phyloP scores from a whole-genome alignment of 2,797 vertebrate species.

The Pitangus sulphuratus region DNA sequence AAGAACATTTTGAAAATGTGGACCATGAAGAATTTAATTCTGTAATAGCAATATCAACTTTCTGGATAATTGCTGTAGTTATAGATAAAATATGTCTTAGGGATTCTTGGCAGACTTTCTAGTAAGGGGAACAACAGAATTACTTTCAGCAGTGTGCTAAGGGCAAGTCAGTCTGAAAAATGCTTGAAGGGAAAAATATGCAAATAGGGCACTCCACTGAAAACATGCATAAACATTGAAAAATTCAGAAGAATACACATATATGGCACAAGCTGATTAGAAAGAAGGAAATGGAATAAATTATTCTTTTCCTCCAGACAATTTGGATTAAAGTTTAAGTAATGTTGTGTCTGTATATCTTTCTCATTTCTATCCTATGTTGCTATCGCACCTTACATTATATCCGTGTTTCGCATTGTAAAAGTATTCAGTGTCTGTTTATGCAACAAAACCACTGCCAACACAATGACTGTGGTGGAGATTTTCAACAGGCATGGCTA shows the following conservation, averaged over 20 bases:
- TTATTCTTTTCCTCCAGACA: background rate
- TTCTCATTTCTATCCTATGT: background rate
- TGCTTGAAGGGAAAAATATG: background rate
- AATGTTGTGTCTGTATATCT: background rate
- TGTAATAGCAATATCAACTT: background rate
- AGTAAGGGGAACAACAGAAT: background rate
- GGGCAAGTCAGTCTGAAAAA: background rate
- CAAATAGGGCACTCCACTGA: background rate
- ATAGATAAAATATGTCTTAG: background rate
- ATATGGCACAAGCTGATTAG: background rate
- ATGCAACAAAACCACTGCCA: background rate
- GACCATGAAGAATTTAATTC: background rate
- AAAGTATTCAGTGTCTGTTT: background rate
- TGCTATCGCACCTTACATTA: background rate
- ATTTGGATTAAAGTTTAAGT: background rate
- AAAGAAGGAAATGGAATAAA: background rate
- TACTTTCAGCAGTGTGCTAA: slow-evolving; percentile 3
- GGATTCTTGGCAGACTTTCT: slow-evolving; percentile 14
- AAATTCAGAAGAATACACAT: background rate
- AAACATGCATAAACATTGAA: accelerated
- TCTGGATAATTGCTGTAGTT: background rate
- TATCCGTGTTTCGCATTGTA: background rate
- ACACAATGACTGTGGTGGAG: background rate
- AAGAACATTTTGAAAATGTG: background rate
- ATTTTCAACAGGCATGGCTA: background rate